Conservation (phyloP, 2,888 invertebrate genomes). For the Lepidochrysops patricia region DNA sequence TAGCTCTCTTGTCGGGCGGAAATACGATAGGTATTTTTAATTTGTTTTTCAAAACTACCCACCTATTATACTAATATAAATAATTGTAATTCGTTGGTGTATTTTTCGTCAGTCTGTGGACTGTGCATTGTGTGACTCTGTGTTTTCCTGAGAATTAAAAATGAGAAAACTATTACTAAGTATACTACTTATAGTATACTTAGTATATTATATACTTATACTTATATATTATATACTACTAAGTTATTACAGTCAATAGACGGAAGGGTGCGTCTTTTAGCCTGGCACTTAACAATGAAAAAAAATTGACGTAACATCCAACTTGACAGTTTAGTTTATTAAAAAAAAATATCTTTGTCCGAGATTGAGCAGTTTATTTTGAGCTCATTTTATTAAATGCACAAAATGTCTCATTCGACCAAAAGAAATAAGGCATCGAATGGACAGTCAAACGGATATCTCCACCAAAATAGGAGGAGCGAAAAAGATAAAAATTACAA, state of each 20-base stretch:
- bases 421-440: not conserved
- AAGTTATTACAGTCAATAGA: too few species aligned
- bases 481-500: constrained; percentile 25
- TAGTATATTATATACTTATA: too few species aligned
- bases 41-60: not conserved
- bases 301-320: not conserved
- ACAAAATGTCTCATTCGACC: not conserved
- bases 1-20: not conserved
- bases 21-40: not conserved
- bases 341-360: not conserved
- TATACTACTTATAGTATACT: too few species aligned
- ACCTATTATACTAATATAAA: too few species aligned
- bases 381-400: not conserved
- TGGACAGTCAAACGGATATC: not conserved
- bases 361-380: not conserved
- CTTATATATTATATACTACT: too few species aligned
- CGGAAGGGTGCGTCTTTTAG: too few species aligned
- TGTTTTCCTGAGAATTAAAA: too few species aligned
- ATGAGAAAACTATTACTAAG: too few species aligned
- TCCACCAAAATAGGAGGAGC: constrained; percentile 15
- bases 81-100: too few species aligned
- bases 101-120: too few species aligned
- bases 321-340: not conserved
- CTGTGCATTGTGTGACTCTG: too few species aligned
- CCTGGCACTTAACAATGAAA: not conserved